Percentiles rank a stretch among this genome's conserved stretches.
phyloP scores from a whole-genome alignment of 2,888 invertebrate genomes.

The Myopa testacea region DNA sequence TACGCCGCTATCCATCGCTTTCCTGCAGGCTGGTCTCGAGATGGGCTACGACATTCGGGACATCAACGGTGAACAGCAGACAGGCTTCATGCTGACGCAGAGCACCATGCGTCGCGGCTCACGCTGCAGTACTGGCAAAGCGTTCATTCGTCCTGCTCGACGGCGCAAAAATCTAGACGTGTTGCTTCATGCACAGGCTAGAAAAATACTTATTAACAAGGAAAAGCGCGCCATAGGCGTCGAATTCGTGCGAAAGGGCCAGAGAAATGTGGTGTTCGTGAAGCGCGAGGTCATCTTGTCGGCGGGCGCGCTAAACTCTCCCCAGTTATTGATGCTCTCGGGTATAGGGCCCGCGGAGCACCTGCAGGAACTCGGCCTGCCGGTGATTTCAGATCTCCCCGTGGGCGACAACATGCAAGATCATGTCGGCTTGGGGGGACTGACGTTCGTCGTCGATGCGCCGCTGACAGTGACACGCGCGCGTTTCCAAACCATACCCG shows the following conservation, averaged over 20 bases:
- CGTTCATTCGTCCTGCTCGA: conserved; percentile 85
- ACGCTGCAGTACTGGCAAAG: conserved; percentile 89
- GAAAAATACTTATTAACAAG: conserved; percentile 78
- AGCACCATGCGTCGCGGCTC: conserved; percentile 86
- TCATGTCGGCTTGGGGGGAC: conserved; percentile 86
- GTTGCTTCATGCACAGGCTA: conserved; percentile 80
- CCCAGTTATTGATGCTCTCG: conserved; percentile 91
- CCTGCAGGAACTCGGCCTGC: conserved; percentile 77
- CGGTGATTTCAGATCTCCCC: conserved; percentile 79
- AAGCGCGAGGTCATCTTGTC: conserved; percentile 86
- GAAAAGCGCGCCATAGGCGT: conserved; percentile 82
- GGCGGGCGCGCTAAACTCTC: conserved; percentile 88
- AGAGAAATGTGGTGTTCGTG: conserved; percentile 76
- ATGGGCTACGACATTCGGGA: conserved; percentile 85
- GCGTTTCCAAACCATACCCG: conserved; percentile 81
- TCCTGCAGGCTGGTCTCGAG: conserved; percentile 84
- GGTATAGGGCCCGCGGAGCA: conserved; percentile 88
- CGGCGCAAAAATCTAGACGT: conserved; percentile 83
- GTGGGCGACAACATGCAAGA: conserved; percentile 90
- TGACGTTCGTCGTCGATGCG: conserved; percentile 85
- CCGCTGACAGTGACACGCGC: conserved; percentile 82
- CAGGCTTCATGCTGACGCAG: conserved; percentile 89
- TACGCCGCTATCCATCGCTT: conserved; percentile 84
- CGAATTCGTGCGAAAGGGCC: conserved; percentile 77
- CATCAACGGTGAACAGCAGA: conserved; percentile 84